A percentile compares a stretch with the other conserved stretches of the same genome.
phyloP scores from a whole-genome alignment of 1,140 invertebrate genomes.

The Portunus trituberculatus region DNA sequence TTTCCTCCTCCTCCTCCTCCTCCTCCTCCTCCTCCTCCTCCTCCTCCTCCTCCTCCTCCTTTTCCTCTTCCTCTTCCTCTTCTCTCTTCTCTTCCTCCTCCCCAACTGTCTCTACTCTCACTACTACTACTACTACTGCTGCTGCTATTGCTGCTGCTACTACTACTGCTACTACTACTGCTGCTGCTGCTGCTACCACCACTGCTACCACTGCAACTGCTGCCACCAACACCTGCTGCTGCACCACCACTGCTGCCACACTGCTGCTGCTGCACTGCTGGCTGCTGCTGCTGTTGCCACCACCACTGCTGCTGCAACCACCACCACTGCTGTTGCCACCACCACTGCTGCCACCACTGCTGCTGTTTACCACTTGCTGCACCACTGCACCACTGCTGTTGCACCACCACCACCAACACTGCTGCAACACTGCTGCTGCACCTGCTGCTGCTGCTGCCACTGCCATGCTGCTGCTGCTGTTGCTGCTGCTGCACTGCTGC shows the following conservation, averaged over 20 bases:
- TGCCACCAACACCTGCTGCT: too few relatives aligned
- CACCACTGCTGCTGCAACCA: not conserved
- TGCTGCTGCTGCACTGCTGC: too few relatives aligned
- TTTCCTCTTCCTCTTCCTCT: not conserved
- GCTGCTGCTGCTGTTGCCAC: not conserved
- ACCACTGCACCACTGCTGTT: too few relatives aligned
- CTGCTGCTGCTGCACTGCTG: too few relatives aligned
- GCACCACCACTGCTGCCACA: too few relatives aligned
- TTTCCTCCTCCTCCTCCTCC: not conserved
- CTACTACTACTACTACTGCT: too few relatives aligned
- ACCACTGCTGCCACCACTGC: not conserved
- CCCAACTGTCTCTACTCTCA: too few relatives aligned
- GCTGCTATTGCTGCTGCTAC: too few relatives aligned
- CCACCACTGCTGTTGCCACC: not conserved
- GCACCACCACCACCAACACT: too few relatives aligned
- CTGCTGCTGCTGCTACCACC: not conserved
- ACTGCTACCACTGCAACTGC: too few relatives aligned
- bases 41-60: not conserved
- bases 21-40: not conserved
- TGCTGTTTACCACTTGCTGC: not conserved
- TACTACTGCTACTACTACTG: too few relatives aligned
- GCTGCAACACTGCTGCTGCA: not conserved
- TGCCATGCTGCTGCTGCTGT: too few relatives aligned
- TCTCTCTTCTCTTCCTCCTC: not conserved
- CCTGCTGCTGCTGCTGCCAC: not conserved